A percentile compares a stretch with the other conserved stretches of the same genome.
Conservation (phyloP, 2,797 vertebrate species). For the Erithacus rubecula region DNA sequence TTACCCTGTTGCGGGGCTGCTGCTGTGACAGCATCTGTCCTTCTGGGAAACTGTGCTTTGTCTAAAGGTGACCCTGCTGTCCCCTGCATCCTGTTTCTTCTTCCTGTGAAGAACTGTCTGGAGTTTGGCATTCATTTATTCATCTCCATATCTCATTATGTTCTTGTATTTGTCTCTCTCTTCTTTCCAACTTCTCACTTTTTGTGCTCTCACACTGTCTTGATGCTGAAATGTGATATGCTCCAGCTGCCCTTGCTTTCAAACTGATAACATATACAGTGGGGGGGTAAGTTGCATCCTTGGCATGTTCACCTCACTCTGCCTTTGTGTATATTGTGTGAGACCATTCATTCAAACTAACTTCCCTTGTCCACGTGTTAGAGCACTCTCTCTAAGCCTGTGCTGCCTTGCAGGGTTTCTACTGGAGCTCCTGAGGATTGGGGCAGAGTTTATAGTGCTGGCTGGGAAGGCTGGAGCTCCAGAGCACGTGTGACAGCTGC, state of each 20-base stretch:
- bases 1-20: not conserved
- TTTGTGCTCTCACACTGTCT: constrained; percentile 50
- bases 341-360: constrained; percentile 14
- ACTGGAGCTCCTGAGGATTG: accelerated
- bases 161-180: constrained; percentile 64
- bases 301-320: constrained; percentile 15
- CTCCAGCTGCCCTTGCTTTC: constrained; percentile 77
- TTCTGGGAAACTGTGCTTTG: not conserved
- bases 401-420: not conserved
- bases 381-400: not conserved
- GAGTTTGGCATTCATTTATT: not conserved
- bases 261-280: constrained; percentile 78
- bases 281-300: constrained; percentile 77
- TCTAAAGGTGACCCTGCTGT: not conserved
- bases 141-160: constrained; percentile 42
- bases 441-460: not conserved
- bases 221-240: constrained; percentile 52
- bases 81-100: not conserved
- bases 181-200: not conserved
- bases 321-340: not conserved
- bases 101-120: not conserved
- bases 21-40: not conserved
- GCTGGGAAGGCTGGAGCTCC: not conserved
- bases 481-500: not conserved
- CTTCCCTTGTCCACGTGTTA: not conserved